Evolutionary conservation across 2,888 invertebrate genomes (phyloP).

Genomic region (Idaea biselata): DNA sequence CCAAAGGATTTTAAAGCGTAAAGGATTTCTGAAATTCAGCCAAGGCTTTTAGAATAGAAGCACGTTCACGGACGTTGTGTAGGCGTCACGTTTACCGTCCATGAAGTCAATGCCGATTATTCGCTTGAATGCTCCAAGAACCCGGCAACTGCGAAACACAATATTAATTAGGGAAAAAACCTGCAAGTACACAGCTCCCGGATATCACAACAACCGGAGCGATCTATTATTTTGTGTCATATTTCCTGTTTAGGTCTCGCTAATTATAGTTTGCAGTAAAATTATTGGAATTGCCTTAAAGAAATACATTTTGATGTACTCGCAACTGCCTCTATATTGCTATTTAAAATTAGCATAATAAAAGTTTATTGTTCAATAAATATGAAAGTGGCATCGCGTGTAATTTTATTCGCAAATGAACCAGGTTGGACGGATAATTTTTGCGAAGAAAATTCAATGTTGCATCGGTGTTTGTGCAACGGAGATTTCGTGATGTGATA

Average conservation of each 20-base stretch:
- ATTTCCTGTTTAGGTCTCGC: slow-evolving; percentile 47
- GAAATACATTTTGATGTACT: not conserved
- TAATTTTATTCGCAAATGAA: slow-evolving; percentile 40
- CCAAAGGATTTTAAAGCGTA: not conserved
- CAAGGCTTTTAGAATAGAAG: not conserved
- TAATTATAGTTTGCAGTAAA: slow-evolving; percentile 29
- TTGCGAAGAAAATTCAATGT: slow-evolving; percentile 40
- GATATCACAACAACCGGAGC: slow-evolving; percentile 43
- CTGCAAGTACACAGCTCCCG: slow-evolving; percentile 42
- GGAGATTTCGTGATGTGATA: slow-evolving; percentile 70
- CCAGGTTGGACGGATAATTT: slow-evolving; percentile 40
- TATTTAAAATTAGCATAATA: not conserved
- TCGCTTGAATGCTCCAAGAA: slow-evolving; percentile 46
- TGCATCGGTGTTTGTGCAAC: slow-evolving; percentile 62
- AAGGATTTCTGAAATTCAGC: not conserved
- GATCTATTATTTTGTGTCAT: slow-evolving; percentile 34
- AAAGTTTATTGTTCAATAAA: slow-evolving; percentile 12
- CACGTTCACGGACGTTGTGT: slow-evolving; percentile 6
- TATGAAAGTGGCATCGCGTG: slow-evolving; percentile 22
- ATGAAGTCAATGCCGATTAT: slow-evolving; percentile 35
- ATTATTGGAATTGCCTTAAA: not conserved
- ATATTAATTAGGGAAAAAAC: slow-evolving; percentile 39
- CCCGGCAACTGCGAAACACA: slow-evolving; percentile 33
- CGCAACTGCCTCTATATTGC: not conserved
- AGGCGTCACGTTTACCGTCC: slow-evolving; percentile 13